Percentiles rank a stretch among this genome's conserved stretches.
Evolutionary conservation across 2,113 vertebrate genomes (phyloP).

Genomic region (Hirundichthys speculiger): DNA sequence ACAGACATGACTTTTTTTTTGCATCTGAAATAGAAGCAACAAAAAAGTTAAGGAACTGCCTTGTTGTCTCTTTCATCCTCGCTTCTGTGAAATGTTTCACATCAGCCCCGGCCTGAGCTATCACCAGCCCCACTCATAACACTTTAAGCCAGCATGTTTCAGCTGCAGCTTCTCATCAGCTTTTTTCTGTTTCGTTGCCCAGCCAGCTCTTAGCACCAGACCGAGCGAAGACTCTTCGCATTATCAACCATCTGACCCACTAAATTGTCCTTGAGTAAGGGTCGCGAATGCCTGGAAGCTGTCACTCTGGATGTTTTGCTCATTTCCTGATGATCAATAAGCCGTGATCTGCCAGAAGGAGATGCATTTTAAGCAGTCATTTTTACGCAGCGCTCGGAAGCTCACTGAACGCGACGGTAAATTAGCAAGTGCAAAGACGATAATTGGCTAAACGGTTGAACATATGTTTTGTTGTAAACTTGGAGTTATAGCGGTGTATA

Average conservation of each 20-base stretch:
- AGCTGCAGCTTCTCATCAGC: constrained; percentile 18
- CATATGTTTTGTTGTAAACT: no score
- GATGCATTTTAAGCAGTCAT: not conserved
- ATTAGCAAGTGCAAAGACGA: not conserved
- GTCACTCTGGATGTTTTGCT: not conserved
- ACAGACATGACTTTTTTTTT: not conserved
- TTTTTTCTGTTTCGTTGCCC: constrained; percentile 21
- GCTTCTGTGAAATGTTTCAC: not conserved
- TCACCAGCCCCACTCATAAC: not conserved
- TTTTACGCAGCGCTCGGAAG: fast-evolving
- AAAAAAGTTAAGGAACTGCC: not conserved
- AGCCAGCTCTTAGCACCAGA: not conserved
- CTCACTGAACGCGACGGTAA: not conserved
- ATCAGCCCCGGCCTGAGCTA: not conserved
- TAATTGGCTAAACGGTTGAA: not conserved
- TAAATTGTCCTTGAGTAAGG: not conserved
- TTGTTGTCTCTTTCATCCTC: not conserved
- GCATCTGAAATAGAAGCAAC: not conserved
- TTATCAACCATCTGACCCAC: not conserved
- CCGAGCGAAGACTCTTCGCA: constrained; percentile 1
- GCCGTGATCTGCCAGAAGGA: not conserved
- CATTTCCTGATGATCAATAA: not conserved
- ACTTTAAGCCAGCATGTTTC: constrained; percentile 1
- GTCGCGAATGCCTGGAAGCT: not conserved
- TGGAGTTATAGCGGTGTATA: no score